Evolutionary conservation across 2,797 vertebrate species (phyloP), one percentile per base, ranked within the genome.

Genomic region (Pteronotus mesoamericanus): DNA sequence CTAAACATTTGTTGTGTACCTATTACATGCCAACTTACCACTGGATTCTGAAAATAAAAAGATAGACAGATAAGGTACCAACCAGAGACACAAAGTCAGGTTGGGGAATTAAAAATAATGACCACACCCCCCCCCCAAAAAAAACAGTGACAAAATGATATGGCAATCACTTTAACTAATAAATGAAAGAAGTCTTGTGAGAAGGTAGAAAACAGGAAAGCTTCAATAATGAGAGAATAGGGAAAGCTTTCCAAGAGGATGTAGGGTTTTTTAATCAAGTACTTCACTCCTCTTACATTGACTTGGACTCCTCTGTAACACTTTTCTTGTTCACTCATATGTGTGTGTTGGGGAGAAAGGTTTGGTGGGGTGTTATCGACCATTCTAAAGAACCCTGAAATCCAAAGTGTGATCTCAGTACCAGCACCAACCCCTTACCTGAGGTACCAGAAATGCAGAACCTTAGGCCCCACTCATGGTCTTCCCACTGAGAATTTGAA

Each of bases 161-260:
- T 32, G 9, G 9, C 24, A 75, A 85, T 5, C 55, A 3, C 22
- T 92, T 69, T 48, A 79, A 85, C 7, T 80, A 46, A 84, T 42
- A 79, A 75, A 87, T 59, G 24, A 42, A 75, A 84, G 39, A 74
- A 61, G 32, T 77, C 42, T 91, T 86, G 6, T 71, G 75, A 94
- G 71, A 86, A 55, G 2, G 26, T 42, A 87, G 42, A 86, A 21
- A 55, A 46, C 1, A 57, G 6, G 5, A 83, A 86, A 91, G n/a
- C 6, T 18, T 85, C 42, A 77, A 29, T 10, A 34, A 66, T n/a
- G 32, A 84, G 7, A 83, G 12, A 77, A 19, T 71, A 82, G 44
- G 8, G 15, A 42, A 88, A 26, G 7, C 8, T 77, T 88, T 86
- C 34, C 22, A 66, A n/a, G 53, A 24, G 26, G 0, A 66, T 57